Conservation (phyloP, 2,888 invertebrate genomes). For the Myathropa florea region DNA sequence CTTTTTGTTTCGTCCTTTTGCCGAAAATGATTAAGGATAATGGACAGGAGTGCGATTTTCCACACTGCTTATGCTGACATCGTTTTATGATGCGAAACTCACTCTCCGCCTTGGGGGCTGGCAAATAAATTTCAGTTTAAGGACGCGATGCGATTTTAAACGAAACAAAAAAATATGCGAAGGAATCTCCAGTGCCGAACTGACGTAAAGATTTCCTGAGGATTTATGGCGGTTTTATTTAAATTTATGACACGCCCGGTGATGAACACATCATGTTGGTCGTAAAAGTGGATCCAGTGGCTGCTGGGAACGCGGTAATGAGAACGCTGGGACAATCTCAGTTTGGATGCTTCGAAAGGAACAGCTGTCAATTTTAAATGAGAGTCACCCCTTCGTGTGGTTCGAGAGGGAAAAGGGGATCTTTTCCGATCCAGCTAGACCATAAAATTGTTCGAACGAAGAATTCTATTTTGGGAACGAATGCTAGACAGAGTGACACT, state of each 20-base stretch:
- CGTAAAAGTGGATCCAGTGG: not conserved
- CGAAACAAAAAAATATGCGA: not conserved
- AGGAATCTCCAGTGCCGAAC: not conserved
- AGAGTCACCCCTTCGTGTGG: too few species aligned
- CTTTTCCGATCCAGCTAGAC: too few species aligned
- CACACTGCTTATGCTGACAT: slow-evolving; percentile 35
- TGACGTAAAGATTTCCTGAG: not conserved
- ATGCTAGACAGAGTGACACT: too few species aligned
- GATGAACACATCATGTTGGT: slow-evolving; percentile 43
- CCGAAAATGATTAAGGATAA: slow-evolving; percentile 24
- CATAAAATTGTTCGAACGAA: too few species aligned
- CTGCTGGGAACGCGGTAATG: not conserved
- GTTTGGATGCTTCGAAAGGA: too few species aligned
- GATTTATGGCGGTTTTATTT: slow-evolving; percentile 21
- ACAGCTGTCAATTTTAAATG: too few species aligned
- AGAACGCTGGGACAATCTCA: too few species aligned
- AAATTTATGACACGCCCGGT: slow-evolving; percentile 19
- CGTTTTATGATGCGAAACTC: slow-evolving; percentile 36
- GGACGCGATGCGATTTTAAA: not conserved
- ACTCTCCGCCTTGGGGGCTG: slow-evolving; percentile 12
- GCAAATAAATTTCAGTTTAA: slow-evolving; percentile 24
- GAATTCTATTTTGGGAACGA: too few species aligned
- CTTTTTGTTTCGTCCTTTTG: slow-evolving; percentile 12
- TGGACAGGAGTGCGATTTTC: slow-evolving; percentile 32
- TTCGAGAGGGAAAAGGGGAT: too few species aligned